phyloP scores from a whole-genome alignment of 2,113 vertebrate genomes.

The Percopsis transmontana region DNA sequence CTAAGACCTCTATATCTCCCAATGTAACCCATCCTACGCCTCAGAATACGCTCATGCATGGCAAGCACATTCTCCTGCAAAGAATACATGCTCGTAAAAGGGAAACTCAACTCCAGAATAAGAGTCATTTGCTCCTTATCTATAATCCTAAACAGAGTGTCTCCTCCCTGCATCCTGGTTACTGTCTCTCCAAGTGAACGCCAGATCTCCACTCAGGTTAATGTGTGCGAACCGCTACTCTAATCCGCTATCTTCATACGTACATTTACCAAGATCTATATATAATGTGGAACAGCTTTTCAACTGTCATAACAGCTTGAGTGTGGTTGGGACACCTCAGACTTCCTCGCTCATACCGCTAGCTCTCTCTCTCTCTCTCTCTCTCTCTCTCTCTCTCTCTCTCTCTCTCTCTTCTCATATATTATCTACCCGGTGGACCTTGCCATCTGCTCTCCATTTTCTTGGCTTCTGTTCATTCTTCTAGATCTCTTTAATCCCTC shows the following conservation, averaged over 20 bases:
- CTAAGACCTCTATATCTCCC: too few species aligned
- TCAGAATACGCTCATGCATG: too few species aligned
- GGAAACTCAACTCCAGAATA: background rate
- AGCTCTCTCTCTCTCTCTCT: background rate
- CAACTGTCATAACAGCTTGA: too few species aligned
- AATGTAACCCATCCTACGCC: too few species aligned
- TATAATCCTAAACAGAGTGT: background rate
- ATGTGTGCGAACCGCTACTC: background rate
- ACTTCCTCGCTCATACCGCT: background rate
- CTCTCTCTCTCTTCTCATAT: background rate
- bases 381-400: slow-evolving; percentile 2
- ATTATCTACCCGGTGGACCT: too few species aligned
- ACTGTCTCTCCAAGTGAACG: background rate
- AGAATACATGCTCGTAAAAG: background rate
- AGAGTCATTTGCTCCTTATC: background rate
- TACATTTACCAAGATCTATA: too few species aligned
- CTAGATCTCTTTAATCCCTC: slow-evolving; percentile 12
- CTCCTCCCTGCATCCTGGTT: background rate
- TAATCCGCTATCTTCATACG: too few species aligned
- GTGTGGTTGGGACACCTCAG: too few species aligned
- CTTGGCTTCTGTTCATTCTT: background rate
- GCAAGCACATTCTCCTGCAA: background rate
- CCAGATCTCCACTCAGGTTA: too few species aligned
- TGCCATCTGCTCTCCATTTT: background rate
- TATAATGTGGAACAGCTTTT: too few species aligned